Conservation (phyloP, 2,888 invertebrate genomes). For the Aethes cnicana region DNA sequence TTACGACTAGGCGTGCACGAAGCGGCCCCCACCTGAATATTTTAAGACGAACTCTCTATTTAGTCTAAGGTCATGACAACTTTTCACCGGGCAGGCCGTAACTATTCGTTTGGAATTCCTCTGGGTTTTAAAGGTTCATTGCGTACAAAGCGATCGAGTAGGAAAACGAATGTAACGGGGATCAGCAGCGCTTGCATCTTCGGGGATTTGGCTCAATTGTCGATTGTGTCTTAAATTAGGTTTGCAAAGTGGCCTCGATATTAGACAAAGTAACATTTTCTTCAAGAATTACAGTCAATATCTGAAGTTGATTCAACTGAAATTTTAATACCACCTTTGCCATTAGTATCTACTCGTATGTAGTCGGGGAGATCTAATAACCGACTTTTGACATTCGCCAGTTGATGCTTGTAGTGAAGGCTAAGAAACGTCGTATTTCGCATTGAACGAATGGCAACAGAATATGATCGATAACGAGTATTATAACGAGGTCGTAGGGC, state of each 20-base stretch:
- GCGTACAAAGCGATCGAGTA: conserved; percentile 47
- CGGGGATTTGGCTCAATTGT: conserved; percentile 15
- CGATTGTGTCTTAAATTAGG: conserved; percentile 27
- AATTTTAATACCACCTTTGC: no score
- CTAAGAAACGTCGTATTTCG: no score
- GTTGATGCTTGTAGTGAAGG: no score
- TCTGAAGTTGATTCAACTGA: no score
- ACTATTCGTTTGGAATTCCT: conserved; percentile 48
- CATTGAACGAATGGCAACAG: no score
- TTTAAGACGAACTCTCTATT: conserved; percentile 58
- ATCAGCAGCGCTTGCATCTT: conserved; percentile 17
- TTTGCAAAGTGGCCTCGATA: conserved; percentile 16
- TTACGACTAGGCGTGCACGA: conserved; percentile 65
- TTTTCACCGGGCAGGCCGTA: conserved; percentile 39
- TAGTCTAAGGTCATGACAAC: conserved; percentile 44
- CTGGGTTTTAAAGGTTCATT: conserved; percentile 52
- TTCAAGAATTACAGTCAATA: no score
- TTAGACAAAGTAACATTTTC: no score
- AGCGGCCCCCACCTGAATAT: conserved; percentile 63
- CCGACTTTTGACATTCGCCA: no score
- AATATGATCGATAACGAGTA: no score
- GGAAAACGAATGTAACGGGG: conserved; percentile 44
- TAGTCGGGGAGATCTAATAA: no score
- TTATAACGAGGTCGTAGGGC: no score
- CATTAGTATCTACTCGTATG: no score